Percentiles rank a stretch among this genome's conserved stretches.
phyloP scores from a whole-genome alignment of 2,113 vertebrate species.

The Syngnathus typhle region DNA sequence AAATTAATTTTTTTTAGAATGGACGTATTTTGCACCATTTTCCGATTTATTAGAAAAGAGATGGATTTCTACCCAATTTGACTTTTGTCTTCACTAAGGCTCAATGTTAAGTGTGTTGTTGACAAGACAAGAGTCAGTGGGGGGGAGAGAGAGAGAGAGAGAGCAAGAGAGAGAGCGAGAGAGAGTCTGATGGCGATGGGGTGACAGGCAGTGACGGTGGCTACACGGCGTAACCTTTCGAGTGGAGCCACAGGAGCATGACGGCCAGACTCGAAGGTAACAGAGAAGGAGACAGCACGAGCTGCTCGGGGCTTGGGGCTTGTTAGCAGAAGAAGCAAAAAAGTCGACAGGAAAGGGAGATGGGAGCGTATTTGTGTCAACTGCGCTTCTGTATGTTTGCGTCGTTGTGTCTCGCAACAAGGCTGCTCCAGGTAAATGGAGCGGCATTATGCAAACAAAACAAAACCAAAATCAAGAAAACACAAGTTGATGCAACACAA shows the following conservation, averaged over 20 bases:
- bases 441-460: conserved; percentile 11
- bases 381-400: conserved; percentile 39
- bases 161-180: no score
- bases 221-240: conserved; percentile 70
- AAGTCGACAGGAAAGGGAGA: conserved; percentile 54
- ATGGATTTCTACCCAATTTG: neutral
- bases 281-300: conserved; percentile 49
- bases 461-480: neutral
- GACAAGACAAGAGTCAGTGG: conserved; percentile 34
- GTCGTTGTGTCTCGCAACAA: conserved; percentile 24
- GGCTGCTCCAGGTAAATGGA: conserved; percentile 8
- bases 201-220: conserved; percentile 68
- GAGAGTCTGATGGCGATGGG: conserved; percentile 18
- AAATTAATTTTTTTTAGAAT: no score
- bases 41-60: neutral
- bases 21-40: no score
- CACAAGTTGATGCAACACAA: neutral
- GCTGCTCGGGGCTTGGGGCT: conserved; percentile 31
- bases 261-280: conserved; percentile 68
- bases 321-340: conserved; percentile 42
- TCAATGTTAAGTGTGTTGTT: conserved; percentile 24
- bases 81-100: conserved; percentile 33
- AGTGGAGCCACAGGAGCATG: conserved; percentile 67
- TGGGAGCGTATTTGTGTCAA: conserved; percentile 54
- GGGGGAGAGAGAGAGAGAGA: no score